These are phyloP conservation scores for Rhingia rostrata DNA, from an alignment of 2,888 invertebrate genomes.

Conservation along the genomic window DNA sequence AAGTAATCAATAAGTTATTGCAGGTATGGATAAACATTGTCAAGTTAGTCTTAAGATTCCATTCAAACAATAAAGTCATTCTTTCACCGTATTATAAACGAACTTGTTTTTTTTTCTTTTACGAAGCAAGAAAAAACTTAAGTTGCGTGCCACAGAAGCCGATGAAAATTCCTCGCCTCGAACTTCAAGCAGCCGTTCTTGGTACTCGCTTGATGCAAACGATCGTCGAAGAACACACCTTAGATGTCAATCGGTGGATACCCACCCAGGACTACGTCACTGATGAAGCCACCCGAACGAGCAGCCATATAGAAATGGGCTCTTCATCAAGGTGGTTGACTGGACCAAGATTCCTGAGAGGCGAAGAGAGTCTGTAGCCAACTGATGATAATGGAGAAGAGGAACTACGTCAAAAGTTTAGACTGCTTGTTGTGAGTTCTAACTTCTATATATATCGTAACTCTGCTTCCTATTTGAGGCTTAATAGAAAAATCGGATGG, in stretches of 20 bases:
- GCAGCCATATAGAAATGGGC: constrained; percentile 18
- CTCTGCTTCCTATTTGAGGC: constrained; percentile 26
- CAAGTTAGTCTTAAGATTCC: too few relatives aligned
- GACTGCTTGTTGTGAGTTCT: background rate
- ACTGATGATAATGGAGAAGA: background rate
- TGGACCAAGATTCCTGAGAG: constrained; percentile 39
- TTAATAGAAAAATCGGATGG: constrained; percentile 40
- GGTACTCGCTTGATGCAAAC: constrained; percentile 34
- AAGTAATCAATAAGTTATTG: too few relatives aligned
- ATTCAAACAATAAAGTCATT: too few relatives aligned
- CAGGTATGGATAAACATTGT: too few relatives aligned
- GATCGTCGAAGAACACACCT: constrained; percentile 21
- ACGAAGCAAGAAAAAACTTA: too few relatives aligned
- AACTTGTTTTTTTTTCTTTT: too few relatives aligned
- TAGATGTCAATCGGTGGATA: constrained; percentile 43
- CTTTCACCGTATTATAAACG: too few relatives aligned
- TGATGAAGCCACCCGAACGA: constrained; percentile 74
- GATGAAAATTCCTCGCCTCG: too few relatives aligned
- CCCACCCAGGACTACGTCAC: constrained; percentile 74
- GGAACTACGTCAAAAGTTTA: background rate
- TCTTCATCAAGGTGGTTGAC: constrained; percentile 17
- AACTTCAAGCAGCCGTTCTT: constrained; percentile 60
- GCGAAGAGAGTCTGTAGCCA: too few relatives aligned
- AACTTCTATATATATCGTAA: constrained; percentile 8
- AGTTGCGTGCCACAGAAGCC: too few relatives aligned